Evolutionary conservation across 2,113 vertebrate species (phyloP), one percentile per base, ranked within the genome.

Genomic region (Columba livia): DNA sequence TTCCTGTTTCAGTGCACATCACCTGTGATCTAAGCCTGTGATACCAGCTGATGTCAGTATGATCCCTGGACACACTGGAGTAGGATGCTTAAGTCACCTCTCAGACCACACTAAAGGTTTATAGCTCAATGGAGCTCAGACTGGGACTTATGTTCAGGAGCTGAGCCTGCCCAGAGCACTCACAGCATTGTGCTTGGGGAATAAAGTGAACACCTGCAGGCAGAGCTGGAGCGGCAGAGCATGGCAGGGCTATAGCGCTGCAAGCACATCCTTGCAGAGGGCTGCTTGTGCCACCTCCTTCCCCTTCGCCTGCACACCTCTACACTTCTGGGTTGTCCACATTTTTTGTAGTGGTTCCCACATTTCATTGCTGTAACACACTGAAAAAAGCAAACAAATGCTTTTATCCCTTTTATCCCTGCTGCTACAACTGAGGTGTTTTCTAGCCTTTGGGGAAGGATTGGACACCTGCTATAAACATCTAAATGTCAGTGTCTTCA

Each of bases 221-320:
- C 19, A 60, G 42, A 85, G 29, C 56, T 58, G 64, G 51, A 70
- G 13, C 3, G 2, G 17, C 28, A 20, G 7, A 19, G 54, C 3
- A 4, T 0, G 0, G 4, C 1, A 12, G 53, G 32, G 25, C 26
- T 89, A 15, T 17, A n/a, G 38, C 2, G 7, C 36, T 6, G 1
- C 0, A 5, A 71, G 32, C 14, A n/a, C 25, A 31, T 67, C 40
- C 24, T 72, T 53, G 38, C 42, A 32, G 57, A 44, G 8, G 24
- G 38, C 47, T 42, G n/a, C 50, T 58, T 54, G 24, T 69, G 56
- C 26, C 34, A 38, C 79, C 12, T 87, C 42, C 65, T 82, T 74
- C 32, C 11, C 21, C 8, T 75, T 75, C 62, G 31, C 6, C 42
- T 53, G 32, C 40, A 42, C 36, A 48, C 15, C 13, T 64, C 56